These are phyloP conservation scores for Eudyptes chrysolophus DNA, from an alignment of 2,113 vertebrate species.

Conservation along the genomic window DNA sequence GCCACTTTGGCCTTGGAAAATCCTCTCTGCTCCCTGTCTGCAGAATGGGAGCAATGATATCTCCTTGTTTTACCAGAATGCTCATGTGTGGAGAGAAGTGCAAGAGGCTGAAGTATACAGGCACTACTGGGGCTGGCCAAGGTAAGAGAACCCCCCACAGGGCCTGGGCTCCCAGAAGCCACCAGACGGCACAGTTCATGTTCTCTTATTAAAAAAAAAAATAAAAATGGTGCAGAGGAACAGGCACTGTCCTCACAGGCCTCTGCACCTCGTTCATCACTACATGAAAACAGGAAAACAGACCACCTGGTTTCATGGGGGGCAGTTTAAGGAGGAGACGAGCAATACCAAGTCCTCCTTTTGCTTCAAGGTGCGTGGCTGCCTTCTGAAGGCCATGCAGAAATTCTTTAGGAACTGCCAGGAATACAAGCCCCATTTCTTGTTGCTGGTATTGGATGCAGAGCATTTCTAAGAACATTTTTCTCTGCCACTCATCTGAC, in stretches of 20 bases:
- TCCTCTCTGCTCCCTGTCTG: background rate
- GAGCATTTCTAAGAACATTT: constrained; percentile 75
- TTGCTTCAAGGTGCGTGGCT: background rate
- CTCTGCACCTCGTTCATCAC: background rate
- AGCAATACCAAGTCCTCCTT: background rate
- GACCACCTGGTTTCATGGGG: background rate
- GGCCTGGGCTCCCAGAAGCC: background rate
- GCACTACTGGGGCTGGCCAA: background rate
- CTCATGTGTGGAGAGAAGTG: background rate
- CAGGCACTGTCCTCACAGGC: background rate
- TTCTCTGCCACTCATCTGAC: constrained; percentile 78
- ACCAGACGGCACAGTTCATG: background rate
- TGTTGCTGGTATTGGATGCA: constrained; percentile 61
- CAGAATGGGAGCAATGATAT: background rate
- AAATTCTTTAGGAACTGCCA: background rate
- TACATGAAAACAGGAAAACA: background rate
- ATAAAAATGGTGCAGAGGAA: background rate
- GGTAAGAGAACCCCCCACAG: background rate
- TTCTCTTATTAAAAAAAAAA: background rate
- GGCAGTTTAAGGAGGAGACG: background rate
- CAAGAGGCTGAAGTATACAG: background rate
- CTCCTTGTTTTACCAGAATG: background rate
- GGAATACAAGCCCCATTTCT: constrained; percentile 56
- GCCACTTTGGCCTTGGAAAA: background rate
- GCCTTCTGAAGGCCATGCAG: background rate